Conservation (phyloP, 2,113 vertebrate genomes). For the Falco punctatus region DNA sequence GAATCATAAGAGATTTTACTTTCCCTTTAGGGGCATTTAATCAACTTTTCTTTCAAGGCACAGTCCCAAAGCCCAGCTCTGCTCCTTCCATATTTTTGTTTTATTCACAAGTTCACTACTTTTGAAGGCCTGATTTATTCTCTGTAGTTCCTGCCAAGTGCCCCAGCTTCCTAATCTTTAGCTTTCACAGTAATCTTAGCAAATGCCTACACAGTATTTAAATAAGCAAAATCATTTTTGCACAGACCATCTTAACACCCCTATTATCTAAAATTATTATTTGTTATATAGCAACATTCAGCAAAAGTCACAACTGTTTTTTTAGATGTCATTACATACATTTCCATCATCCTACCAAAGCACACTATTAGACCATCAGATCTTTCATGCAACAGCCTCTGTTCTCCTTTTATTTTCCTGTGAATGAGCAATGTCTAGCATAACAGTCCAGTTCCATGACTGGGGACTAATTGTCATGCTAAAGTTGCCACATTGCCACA, state of each 20-base stretch:
- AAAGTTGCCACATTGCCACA: neutral
- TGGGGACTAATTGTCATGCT: neutral
- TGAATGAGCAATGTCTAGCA: fast-evolving
- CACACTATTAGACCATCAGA: neutral
- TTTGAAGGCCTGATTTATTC: neutral
- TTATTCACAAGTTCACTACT: neutral
- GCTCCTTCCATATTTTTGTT: neutral
- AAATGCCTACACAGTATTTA: neutral
- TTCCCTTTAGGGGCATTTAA: neutral
- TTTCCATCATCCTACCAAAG: neutral
- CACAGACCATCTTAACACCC: neutral
- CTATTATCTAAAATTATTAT: neutral
- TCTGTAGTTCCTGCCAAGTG: neutral
- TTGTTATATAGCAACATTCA: neutral
- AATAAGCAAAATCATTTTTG: neutral
- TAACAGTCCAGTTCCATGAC: neutral
- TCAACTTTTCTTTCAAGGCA: neutral
- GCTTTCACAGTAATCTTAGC: neutral
- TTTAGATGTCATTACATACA: neutral
- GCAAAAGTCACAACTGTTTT: neutral
- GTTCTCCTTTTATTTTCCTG: neutral
- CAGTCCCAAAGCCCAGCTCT: neutral
- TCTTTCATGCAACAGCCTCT: neutral
- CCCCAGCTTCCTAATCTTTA: neutral
- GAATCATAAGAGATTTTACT: neutral